A percentile compares a stretch with the other conserved stretches of the same genome.
Evolutionary conservation across 2,888 invertebrate genomes (phyloP).

Genomic region (Drosophila anomelani): DNA sequence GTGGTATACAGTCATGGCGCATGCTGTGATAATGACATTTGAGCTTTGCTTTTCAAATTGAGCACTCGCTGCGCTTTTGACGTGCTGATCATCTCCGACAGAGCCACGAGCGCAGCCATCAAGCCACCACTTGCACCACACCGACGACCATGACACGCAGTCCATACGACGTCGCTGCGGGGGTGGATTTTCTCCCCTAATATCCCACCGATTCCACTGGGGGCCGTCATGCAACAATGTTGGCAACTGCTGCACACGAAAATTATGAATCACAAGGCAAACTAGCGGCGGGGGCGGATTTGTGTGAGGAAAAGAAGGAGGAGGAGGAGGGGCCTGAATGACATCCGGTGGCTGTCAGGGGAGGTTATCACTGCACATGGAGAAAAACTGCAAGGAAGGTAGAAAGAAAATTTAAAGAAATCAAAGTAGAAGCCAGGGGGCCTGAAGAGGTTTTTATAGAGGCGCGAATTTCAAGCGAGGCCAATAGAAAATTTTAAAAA

Average conservation of each 20-base stretch:
- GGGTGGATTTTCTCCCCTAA: constrained; percentile 41
- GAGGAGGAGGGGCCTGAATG: constrained; percentile 33
- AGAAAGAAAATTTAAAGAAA: background rate
- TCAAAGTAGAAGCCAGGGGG: background rate
- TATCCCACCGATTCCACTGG: constrained; percentile 7
- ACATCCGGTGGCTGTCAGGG: constrained; percentile 63
- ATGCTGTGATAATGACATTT: constrained; percentile 76
- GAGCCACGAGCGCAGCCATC: constrained; percentile 16
- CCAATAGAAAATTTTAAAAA: too few relatives aligned
- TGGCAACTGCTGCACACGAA: constrained; percentile 50
- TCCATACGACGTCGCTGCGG: constrained; percentile 41
- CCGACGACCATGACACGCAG: constrained; percentile 23
- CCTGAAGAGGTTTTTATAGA: too few relatives aligned
- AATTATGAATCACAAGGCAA: constrained; percentile 69
- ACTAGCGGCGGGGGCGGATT: constrained; percentile 12
- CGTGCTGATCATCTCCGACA: constrained; percentile 61
- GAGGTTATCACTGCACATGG: constrained; percentile 15
- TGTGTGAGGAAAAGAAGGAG: background rate
- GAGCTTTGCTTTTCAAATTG: constrained; percentile 77
- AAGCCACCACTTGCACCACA: constrained; percentile 40
- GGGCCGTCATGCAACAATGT: constrained; percentile 53
- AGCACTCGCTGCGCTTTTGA: constrained; percentile 75
- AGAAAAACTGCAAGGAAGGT: background rate
- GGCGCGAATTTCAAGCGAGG: too few relatives aligned
- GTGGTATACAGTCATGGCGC: constrained; percentile 41